Conservation (phyloP, 2,888 invertebrate genomes). For the Cylindroiulus punctatus region DNA sequence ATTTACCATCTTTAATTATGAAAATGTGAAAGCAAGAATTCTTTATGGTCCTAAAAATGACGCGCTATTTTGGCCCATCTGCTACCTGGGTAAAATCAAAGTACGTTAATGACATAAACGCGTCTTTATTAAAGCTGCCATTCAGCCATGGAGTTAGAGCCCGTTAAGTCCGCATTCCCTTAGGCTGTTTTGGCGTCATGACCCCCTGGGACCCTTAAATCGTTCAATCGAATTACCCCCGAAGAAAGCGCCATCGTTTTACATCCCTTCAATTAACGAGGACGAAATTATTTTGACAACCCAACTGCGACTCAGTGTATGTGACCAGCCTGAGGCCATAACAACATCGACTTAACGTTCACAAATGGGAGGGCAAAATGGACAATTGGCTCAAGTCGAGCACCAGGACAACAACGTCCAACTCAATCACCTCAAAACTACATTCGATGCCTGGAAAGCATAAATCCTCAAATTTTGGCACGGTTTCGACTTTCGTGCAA, state of each 20-base stretch:
- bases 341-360: background rate
- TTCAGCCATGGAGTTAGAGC: background rate
- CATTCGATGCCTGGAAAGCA: background rate
- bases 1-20: too few species aligned
- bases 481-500: too few species aligned
- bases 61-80: too few species aligned
- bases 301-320: background rate
- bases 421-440: background rate
- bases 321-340: background rate
- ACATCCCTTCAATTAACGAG: background rate
- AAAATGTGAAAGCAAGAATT: too few species aligned
- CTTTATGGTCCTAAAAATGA: too few species aligned
- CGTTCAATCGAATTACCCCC: background rate
- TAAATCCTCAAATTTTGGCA: background rate
- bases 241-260: background rate
- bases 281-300: background rate
- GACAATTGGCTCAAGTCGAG: background rate
- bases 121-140: too few species aligned
- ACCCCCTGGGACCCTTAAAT: background rate
- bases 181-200: background rate
- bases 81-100: too few species aligned
- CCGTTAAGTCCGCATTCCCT: constrained; percentile 4
- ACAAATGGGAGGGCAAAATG: background rate
- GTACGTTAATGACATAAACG: too few species aligned
- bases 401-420: background rate